Evolutionary conservation across 2,113 vertebrate species (phyloP).

Genomic region (Aspiorhynchus laticeps): DNA sequence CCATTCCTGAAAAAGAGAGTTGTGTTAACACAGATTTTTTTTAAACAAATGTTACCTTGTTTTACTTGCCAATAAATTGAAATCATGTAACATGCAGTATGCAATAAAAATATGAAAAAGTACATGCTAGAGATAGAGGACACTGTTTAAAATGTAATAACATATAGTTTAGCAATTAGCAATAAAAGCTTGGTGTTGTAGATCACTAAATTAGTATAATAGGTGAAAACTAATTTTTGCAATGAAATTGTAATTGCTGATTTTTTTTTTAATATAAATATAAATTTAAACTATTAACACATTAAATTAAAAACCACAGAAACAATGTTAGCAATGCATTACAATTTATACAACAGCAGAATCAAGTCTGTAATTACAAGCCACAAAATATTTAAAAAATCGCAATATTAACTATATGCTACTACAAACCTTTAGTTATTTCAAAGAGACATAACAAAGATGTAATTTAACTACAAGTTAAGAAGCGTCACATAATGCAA

Average conservation of each 20-base stretch:
- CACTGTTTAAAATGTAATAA: not conserved
- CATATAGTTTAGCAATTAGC: not conserved
- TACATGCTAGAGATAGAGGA: not conserved
- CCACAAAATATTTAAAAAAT: too few species aligned
- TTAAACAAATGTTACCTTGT: not conserved
- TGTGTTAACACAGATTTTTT: not conserved
- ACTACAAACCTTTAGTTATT: not conserved
- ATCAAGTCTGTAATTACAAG: too few species aligned
- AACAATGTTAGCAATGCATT: not conserved
- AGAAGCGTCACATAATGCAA: not conserved
- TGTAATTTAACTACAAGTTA: not conserved
- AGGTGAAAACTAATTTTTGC: not conserved
- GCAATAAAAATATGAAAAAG: not conserved
- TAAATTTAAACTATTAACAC: not conserved
- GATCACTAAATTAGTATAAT: not conserved
- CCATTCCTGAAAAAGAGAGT: constrained; percentile 59
- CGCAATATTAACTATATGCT: not conserved
- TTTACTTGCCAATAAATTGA: not conserved
- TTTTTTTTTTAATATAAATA: not conserved
- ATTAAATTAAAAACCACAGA: not conserved
- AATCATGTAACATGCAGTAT: not conserved
- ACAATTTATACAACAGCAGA: not conserved
- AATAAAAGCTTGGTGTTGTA: not conserved
- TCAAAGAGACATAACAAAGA: not conserved
- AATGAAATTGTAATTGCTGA: not conserved